These are phyloP conservation scores for Pterocles gutturalis DNA, from an alignment of 2,113 vertebrate genomes.

Conservation along the genomic window DNA sequence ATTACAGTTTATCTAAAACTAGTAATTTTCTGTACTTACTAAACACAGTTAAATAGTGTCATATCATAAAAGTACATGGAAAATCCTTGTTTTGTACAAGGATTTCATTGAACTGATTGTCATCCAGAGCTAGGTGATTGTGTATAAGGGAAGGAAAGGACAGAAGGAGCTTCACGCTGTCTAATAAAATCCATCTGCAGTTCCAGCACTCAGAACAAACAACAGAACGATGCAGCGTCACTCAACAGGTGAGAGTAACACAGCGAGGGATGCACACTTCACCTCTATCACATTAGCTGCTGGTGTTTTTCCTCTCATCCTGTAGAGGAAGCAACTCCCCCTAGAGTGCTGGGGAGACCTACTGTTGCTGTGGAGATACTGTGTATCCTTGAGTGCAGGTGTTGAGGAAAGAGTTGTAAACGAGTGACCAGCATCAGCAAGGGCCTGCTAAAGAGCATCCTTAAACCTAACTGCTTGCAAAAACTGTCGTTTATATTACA, in stretches of 20 bases:
- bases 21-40: not conserved
- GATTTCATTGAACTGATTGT: not conserved
- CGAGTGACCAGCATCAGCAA: not conserved
- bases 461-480: not conserved
- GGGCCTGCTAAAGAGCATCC: not conserved
- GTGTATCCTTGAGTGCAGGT: not conserved
- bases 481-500: not conserved
- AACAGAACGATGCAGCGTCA: not conserved
- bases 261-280: not conserved
- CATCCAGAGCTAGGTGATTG: not conserved
- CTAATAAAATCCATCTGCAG: not conserved
- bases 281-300: not conserved
- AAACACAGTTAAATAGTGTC: not conserved
- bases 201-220: not conserved
- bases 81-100: not conserved
- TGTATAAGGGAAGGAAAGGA: not conserved
- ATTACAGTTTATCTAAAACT: not conserved
- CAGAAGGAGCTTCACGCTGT: not conserved
- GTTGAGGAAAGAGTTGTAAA: not conserved
- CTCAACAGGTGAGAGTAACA: not conserved
- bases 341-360: not conserved
- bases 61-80: not conserved
- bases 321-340: slow-evolving; percentile 9
- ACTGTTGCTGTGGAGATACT: not conserved
- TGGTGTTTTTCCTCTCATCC: not conserved